Conservation (phyloP, 1,140 invertebrate species). For the Penaeus japonicus region DNA sequence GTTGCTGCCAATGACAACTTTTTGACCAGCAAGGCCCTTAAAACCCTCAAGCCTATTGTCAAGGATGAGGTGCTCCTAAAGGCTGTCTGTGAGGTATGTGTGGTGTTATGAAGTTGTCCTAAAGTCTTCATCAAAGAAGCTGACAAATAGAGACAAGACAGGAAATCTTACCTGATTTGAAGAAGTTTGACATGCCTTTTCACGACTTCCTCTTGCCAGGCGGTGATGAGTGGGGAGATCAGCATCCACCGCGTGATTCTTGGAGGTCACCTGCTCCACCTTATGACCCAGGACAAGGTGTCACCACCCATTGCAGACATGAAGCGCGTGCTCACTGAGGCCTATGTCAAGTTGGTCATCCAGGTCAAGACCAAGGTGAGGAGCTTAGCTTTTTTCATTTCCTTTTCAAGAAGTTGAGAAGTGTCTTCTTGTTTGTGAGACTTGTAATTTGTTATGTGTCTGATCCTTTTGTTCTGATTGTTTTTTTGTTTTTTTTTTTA, state of each 20-base stretch:
- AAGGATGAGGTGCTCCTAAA: constrained; percentile 35
- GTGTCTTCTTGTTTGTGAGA: no score
- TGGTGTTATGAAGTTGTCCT: not conserved
- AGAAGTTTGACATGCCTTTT: not conserved
- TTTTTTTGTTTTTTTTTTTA: no score
- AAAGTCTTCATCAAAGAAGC: not conserved
- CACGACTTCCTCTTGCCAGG: not conserved
- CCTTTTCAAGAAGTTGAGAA: no score
- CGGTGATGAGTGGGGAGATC: constrained; percentile 19
- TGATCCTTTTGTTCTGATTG: no score
- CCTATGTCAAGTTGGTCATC: constrained; percentile 50
- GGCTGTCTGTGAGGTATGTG: constrained; percentile 34
- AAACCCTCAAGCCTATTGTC: not conserved
- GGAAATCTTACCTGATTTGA: not conserved
- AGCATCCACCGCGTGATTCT: constrained; percentile 45
- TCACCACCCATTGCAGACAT: constrained; percentile 16
- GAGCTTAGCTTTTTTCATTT: not conserved
- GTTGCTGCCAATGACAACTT: constrained; percentile 21
- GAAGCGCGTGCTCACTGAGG: constrained; percentile 29
- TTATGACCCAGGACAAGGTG: constrained; percentile 27
- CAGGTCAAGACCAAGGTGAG: constrained; percentile 48
- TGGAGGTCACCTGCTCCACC: constrained; percentile 41
- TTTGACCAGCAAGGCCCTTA: constrained; percentile 22
- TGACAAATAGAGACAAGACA: no score
- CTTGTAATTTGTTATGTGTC: no score